These are phyloP conservation scores for Hemibagrus wyckioides DNA, from an alignment of 2,113 vertebrate species.

Conservation along the genomic window DNA sequence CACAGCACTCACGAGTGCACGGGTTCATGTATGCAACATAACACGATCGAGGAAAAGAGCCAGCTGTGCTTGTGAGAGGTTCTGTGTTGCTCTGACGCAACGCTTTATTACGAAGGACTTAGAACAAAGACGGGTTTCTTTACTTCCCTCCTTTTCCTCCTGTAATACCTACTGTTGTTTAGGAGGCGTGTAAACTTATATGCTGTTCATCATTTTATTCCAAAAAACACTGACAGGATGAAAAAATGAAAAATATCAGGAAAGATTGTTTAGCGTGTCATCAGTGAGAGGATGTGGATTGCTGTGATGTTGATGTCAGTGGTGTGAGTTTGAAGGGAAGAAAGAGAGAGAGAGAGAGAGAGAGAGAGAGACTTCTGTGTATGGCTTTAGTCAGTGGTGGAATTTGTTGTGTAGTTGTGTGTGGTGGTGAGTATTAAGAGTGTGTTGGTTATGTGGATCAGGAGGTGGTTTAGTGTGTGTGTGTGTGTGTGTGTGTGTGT, in stretches of 20 bases:
- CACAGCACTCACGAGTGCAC: not conserved
- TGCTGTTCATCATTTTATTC: constrained; percentile 29
- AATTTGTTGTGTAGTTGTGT: not conserved
- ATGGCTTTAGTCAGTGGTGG: not conserved
- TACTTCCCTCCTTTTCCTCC: constrained; percentile 47
- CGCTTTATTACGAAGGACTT: constrained; percentile 36
- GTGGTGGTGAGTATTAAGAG: not conserved
- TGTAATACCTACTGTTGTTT: constrained; percentile 51
- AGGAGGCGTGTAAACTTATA: constrained; percentile 54
- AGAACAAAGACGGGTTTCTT: constrained; percentile 60
- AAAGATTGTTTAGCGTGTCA: not conserved
- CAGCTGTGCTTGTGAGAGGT: constrained; percentile 50
- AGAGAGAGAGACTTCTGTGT: not conserved
- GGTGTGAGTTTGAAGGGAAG: not conserved
- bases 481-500: too few species aligned
- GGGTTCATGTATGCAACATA: constrained; percentile 47
- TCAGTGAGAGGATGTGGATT: not conserved
- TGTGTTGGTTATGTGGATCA: not conserved
- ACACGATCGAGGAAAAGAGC: constrained; percentile 48
- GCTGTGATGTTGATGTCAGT: not conserved
- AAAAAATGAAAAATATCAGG: too few species aligned
- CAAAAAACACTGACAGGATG: constrained; percentile 36
- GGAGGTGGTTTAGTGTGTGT: not conserved
- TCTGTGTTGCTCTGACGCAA: constrained; percentile 36
- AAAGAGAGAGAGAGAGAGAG: not conserved